Percentiles rank a stretch among this genome's conserved stretches.
Conservation (phyloP, 2,113 vertebrate genomes). For the Leptosomus discolor region DNA sequence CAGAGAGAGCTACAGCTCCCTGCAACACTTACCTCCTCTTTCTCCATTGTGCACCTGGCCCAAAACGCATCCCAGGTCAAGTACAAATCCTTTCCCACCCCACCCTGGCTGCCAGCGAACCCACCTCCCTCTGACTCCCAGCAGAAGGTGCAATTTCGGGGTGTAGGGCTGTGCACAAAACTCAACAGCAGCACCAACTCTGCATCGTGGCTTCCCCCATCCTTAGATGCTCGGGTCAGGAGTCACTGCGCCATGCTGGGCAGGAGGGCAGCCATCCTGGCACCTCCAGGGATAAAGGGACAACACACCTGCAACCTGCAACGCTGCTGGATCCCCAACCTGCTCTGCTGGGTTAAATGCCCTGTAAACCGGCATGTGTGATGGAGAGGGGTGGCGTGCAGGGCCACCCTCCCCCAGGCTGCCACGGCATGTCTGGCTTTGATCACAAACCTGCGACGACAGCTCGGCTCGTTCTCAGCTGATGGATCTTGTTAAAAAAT, state of each 20-base stretch:
- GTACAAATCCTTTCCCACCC: not conserved
- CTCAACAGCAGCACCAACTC: rapidly evolving
- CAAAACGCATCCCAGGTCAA: not conserved
- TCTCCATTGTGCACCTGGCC: not conserved
- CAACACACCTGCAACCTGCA: not conserved
- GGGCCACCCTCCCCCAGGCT: not conserved
- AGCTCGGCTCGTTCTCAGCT: not conserved
- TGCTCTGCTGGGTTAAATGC: not conserved
- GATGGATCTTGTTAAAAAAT: conserved; percentile 27
- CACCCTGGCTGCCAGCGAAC: not conserved
- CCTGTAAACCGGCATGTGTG: rapidly evolving
- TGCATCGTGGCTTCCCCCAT: not conserved
- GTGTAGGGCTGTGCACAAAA: not conserved
- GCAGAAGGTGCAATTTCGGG: not conserved
- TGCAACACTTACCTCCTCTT: not conserved
- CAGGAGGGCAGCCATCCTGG: not conserved
- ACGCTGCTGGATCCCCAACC: not conserved
- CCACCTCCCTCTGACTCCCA: not conserved
- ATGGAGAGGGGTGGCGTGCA: not conserved
- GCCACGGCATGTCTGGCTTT: not conserved
- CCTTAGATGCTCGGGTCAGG: rapidly evolving
- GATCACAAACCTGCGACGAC: not conserved
- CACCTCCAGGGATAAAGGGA: not conserved
- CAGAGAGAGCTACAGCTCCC: not conserved
- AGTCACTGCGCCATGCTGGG: rapidly evolving